These are phyloP conservation scores for Ptychobarbus kaznakovi DNA, from an alignment of 2,797 vertebrate genomes.

Conservation along the genomic window DNA sequence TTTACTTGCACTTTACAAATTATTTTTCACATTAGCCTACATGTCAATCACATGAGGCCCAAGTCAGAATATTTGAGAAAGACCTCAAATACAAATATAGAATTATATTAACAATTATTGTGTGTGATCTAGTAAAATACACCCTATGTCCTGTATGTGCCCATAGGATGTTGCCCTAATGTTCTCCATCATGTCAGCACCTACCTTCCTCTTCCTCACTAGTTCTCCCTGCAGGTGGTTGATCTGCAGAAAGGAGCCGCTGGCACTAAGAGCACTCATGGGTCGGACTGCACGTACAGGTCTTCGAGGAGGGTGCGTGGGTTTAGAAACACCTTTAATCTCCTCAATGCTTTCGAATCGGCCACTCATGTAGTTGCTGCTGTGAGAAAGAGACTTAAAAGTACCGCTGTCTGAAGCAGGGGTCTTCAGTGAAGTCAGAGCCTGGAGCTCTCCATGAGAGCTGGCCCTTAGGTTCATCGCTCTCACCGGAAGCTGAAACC, in stretches of 20 bases:
- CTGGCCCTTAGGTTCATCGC: constrained; percentile 75
- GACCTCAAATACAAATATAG: background rate
- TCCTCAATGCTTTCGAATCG: constrained; percentile 66
- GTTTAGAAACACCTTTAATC: constrained; percentile 61
- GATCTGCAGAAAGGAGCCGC: constrained; percentile 73
- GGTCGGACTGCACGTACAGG: constrained; percentile 74
- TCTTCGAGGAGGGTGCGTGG: constrained; percentile 56
- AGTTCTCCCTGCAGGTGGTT: constrained; percentile 81
- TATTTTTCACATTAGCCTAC: background rate
- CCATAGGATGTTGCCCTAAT: background rate
- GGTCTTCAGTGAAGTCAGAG: constrained; percentile 56
- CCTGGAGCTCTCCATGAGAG: constrained; percentile 77
- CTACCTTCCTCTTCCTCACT: constrained; percentile 79
- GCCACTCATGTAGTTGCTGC: constrained; percentile 69
- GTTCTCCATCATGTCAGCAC: constrained; percentile 21
- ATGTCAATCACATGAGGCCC: background rate
- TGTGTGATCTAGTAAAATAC: background rate
- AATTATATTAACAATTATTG: background rate
- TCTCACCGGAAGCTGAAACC: constrained; percentile 11
- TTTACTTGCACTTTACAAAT: background rate
- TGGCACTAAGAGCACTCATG: constrained; percentile 69
- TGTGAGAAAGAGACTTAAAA: constrained; percentile 73
- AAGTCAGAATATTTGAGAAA: constrained; percentile 4
- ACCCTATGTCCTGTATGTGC: background rate
- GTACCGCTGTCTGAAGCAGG: constrained; percentile 63